Base-by-base conservation (phyloP, 2,797 vertebrate species). In the Apogon talboti region DNA sequence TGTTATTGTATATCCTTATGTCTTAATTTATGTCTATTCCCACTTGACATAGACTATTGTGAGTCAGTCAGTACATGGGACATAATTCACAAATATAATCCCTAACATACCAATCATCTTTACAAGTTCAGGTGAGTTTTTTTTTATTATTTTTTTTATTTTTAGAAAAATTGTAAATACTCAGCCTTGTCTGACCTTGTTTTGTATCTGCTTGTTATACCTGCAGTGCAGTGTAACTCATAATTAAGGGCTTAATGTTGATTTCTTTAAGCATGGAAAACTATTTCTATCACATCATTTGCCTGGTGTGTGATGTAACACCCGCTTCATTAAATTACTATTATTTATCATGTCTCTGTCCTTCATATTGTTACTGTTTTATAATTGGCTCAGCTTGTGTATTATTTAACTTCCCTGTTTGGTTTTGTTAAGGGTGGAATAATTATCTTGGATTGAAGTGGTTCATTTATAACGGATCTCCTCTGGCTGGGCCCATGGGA, bases 401-500 rank as follows among this genome's bases (percentile, higher is more conserved):
- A 2, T 44, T 35, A 5, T 44, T 54, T 21, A 30, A 13, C 45
- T 18, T 43, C 33, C 28, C 9, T 16, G 16, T 63, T 33, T 63
- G 35, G 14, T 28, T 66, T 53, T 45, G 16, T 24, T 51, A 43
- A 51, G 28, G 48, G 14, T 35, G 2, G n/a, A 50, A 28, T 49
- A 47, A 69, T 72, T 2, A 66, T 62, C 43, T 49, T 44, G 21
- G 30, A 67, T 46, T 47, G 52, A 56, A 40, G 68, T n/a, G 1
- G 15, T 47, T 54, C 37, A 51, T 48, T 71, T 62, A 43, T 56
- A 69, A 4, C 42, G 14, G 50, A 57, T 60, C 66, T 55, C 56
- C 44, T 71, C 55, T 53, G 65, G 43, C 64, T 61, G 62, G 64
- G 82, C 59, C 62, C 54, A 52, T 51, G 77, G 43, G 68, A 71